phyloP scores from a whole-genome alignment of 2,797 vertebrate species.

The Stomatorhinus walkeri region DNA sequence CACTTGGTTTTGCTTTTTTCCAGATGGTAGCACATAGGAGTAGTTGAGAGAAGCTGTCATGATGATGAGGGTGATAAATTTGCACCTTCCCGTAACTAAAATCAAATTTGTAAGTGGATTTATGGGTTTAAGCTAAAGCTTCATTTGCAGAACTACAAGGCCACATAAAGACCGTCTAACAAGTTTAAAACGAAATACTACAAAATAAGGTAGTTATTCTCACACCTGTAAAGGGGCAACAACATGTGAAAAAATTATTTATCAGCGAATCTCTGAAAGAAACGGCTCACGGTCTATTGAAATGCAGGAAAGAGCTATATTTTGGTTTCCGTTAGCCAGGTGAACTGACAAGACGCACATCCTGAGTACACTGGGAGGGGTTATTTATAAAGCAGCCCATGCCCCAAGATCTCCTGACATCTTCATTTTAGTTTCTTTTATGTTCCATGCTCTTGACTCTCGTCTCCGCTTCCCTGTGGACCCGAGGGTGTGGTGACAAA shows the following conservation, averaged over 20 bases:
- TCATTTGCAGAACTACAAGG: not conserved
- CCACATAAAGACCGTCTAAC: not conserved
- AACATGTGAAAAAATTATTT: not conserved
- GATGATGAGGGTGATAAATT: not conserved
- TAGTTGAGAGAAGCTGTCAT: not conserved
- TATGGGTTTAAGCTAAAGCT: not conserved
- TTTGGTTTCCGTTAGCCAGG: not conserved
- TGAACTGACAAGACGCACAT: not conserved
- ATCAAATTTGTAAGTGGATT: not conserved
- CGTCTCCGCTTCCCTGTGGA: not conserved
- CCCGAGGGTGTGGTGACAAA: slow-evolving; percentile 35
- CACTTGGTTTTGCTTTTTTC: not conserved
- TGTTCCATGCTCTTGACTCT: not conserved
- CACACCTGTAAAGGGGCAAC: not conserved
- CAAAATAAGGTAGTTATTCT: not conserved
- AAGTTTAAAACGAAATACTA: not conserved
- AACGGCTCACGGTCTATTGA: not conserved
- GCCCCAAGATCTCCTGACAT: slow-evolving; percentile 8
- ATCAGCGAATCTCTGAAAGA: not conserved
- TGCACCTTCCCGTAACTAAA: not conserved
- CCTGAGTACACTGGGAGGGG: not conserved
- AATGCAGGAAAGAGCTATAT: not conserved
- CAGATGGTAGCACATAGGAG: not conserved
- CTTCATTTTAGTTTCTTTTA: slow-evolving; percentile 5
- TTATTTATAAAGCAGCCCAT: not conserved